A percentile compares a stretch with the other conserved stretches of the same genome.
phyloP scores from a whole-genome alignment of 1,140 invertebrate species.

The Papilio polyxenes region DNA sequence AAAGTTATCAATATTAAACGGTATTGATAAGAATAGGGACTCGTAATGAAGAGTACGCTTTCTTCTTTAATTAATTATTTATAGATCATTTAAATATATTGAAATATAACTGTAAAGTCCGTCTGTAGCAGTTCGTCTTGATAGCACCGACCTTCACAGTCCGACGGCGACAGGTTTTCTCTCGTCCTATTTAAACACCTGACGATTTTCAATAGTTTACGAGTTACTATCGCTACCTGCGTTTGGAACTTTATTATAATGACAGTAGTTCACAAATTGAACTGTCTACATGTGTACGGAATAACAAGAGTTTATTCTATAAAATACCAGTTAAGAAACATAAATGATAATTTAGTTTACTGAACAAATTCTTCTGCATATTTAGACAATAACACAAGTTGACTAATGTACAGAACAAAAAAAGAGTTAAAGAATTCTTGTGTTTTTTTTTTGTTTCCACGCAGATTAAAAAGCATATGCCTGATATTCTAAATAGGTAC shows the following conservation, averaged over 20 bases:
- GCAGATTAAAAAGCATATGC: neutral
- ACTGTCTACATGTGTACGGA: neutral
- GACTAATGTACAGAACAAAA: too few relatives aligned
- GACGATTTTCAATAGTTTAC: conserved; percentile 31
- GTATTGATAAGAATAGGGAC: too few relatives aligned
- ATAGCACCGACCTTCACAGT: conserved; percentile 36
- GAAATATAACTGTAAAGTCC: neutral
- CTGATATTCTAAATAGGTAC: neutral
- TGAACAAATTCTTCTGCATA: neutral
- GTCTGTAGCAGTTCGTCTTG: conserved; percentile 1
- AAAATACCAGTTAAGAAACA: neutral
- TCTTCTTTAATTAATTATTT: neutral
- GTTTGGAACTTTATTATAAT: neutral
- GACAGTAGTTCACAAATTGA: neutral
- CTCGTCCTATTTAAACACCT: conserved; percentile 38
- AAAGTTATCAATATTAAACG: too few relatives aligned
- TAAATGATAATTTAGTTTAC: neutral
- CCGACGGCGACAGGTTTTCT: conserved; percentile 33
- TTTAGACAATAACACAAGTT: too few relatives aligned
- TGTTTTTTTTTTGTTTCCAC: too few relatives aligned
- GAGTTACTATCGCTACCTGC: neutral
- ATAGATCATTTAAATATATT: neutral
- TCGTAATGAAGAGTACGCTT: too few relatives aligned
- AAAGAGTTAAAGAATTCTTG: too few relatives aligned
- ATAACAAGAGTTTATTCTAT: neutral